These are phyloP conservation scores for Corvus cornix DNA, from an alignment of 2,113 vertebrate species.

Conservation along the genomic window DNA sequence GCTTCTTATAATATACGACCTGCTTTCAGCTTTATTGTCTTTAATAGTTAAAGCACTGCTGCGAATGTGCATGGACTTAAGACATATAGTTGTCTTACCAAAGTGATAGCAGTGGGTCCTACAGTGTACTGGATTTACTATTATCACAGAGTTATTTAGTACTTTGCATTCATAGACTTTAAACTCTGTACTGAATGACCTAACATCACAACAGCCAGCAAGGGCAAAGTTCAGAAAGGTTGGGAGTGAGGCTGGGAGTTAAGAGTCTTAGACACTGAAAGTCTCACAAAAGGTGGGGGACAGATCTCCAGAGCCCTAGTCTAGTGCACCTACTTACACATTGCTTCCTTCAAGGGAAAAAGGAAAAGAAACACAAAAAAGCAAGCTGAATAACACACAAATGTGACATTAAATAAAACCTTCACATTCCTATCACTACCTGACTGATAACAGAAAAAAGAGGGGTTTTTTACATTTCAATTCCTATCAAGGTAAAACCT, in stretches of 20 bases:
- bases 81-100: background rate
- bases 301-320: background rate
- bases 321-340: background rate
- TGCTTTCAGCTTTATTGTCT: background rate
- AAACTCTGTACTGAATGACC: background rate
- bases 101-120: fast-evolving
- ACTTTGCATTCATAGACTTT: background rate
- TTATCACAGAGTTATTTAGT: background rate
- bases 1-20: background rate
- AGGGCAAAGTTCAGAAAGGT: background rate
- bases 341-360: background rate
- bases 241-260: background rate
- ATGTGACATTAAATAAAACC: background rate
- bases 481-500: background rate
- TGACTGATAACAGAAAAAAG: background rate
- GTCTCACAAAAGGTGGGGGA: background rate
- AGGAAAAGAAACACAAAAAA: background rate
- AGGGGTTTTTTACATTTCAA: background rate
- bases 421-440: background rate
- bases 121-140: background rate
- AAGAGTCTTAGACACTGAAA: background rate
- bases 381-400: background rate
- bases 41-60: background rate
- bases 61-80: background rate
- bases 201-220: background rate